phyloP scores from a whole-genome alignment of 2,888 invertebrate genomes.

The Graphium colonna region DNA sequence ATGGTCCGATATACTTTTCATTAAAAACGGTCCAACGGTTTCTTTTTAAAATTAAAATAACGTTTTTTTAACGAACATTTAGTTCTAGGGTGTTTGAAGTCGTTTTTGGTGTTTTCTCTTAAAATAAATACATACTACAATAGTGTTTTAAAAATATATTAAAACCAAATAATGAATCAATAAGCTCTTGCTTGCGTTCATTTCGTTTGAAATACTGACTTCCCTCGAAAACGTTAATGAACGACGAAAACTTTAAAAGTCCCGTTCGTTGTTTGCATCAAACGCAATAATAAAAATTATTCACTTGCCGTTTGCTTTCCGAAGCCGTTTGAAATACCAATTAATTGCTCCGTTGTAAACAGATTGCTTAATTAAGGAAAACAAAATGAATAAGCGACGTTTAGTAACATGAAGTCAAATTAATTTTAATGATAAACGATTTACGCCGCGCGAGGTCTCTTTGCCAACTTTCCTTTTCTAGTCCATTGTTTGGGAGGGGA shows the following conservation, averaged over 20 bases:
- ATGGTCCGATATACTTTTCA: no score
- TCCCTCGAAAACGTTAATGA: background rate
- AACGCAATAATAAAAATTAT: constrained; percentile 53
- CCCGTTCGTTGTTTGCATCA: constrained; percentile 39
- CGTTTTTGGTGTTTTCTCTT: no score
- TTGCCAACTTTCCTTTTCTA: constrained; percentile 46
- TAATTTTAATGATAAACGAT: constrained; percentile 77
- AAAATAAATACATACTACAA: no score
- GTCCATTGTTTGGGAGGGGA: constrained; percentile 22
- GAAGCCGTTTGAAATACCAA: constrained; percentile 69
- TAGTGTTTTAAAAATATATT: no score
- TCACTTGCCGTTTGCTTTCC: constrained; percentile 50
- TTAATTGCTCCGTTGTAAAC: constrained; percentile 77
- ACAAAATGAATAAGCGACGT: constrained; percentile 72
- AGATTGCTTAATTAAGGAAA: constrained; percentile 79
- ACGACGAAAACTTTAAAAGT: constrained; percentile 8
- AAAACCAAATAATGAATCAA: no score
- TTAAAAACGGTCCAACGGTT: no score
- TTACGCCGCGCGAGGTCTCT: constrained; percentile 36
- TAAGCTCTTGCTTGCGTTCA: no score
- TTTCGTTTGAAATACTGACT: no score
- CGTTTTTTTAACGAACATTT: no score
- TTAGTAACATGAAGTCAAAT: constrained; percentile 70
- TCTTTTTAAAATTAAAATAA: no score
- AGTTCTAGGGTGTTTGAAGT: no score